A percentile compares a stretch with the other conserved stretches of the same genome.
phyloP scores from a whole-genome alignment of 92 coral and sea anemone genomes.

The Siderastrea siderea region DNA sequence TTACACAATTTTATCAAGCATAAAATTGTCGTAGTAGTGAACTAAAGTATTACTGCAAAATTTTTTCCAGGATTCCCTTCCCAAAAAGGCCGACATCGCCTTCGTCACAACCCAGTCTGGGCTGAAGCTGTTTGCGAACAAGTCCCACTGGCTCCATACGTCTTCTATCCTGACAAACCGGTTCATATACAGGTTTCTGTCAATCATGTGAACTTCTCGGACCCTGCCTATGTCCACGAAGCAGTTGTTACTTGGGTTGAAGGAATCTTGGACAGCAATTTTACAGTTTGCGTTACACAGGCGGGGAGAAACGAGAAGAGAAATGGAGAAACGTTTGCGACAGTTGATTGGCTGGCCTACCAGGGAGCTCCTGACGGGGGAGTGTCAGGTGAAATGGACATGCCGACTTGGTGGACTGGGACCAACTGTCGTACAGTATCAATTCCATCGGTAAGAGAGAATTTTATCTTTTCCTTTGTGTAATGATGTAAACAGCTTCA shows the following conservation, averaged over 20 bases:
- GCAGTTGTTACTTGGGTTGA: slow-evolving; percentile 78
- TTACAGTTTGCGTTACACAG: slow-evolving; percentile 70
- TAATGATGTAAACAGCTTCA: too few species aligned
- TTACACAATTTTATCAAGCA: too few species aligned
- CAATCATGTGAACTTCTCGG: slow-evolving; percentile 75
- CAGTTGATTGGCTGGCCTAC: slow-evolving; percentile 73
- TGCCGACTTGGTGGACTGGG: slow-evolving; percentile 84
- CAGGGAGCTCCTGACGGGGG: slow-evolving; percentile 83
- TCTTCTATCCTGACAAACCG: slow-evolving; percentile 86
- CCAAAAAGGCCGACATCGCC: slow-evolving; percentile 53
- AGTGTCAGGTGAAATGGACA: slow-evolving; percentile 75
- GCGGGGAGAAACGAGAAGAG: slow-evolving; percentile 70
- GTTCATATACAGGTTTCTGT: slow-evolving; percentile 82
- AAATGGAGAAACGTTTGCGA: slow-evolving; percentile 67
- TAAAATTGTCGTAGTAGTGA: background rate
- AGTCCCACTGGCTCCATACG: slow-evolving; percentile 61
- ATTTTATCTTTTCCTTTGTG: background rate
- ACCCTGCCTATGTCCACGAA: slow-evolving; percentile 72
- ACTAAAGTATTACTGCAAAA: too few species aligned
- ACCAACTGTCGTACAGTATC: slow-evolving; percentile 65
- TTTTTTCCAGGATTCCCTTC: slow-evolving; percentile 37
- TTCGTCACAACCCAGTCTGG: slow-evolving; percentile 32
- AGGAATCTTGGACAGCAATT: slow-evolving; percentile 51
- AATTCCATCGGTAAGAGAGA: slow-evolving; percentile 54
- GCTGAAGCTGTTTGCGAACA: slow-evolving; percentile 52